Evolutionary conservation across 1,140 invertebrate species (phyloP), one percentile per base, ranked within the genome.

Genomic region (Armadillidium nasatum): DNA sequence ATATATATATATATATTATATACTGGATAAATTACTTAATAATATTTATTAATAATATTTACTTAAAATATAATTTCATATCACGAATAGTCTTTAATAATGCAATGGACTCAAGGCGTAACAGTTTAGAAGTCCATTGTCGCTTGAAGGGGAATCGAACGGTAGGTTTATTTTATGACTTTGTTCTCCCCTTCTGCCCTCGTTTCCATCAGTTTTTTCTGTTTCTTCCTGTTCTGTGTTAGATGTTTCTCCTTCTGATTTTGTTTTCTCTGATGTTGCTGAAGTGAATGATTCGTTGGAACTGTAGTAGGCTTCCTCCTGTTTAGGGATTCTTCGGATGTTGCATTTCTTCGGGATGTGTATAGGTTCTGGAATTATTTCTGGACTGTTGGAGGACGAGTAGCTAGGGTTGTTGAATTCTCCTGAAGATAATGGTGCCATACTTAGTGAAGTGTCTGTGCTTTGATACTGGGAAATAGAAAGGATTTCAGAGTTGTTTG

Each of bases 1-100:
- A 60, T 60, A 60, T 60, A 60, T 60, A 60, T 60, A 60, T 60
- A 60, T 60, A 60, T 60, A 60, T 60, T 60, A 60, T 60, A 19
- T 60, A 60, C 1, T 60, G 15, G 11, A 60, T 60, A 60, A 7
- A 60, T 60, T 60, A 60, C 19, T 60, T 60, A 15, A 60, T 13
- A n/a, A n/a, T 15, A 60, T 60, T 60, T 10, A 15, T 15, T 10
- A 10, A 50, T 50, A 50, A 50, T 9, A 15, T 15, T 60, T 4
- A 15, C 19, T 60, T 15, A 60, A 7, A 7, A 60, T 60, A 60
- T 2, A 15, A 13, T 60, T 60, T 4, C 1, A 60, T 60, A 60
- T 15, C 50, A 60, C 19, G 19, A 15, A 3, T 60, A 3, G 50
- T 19, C 19, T 13, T 7, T 60, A 60, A 60, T 60, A 60, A 60